Evolutionary conservation across 2,888 invertebrate genomes (phyloP).

Genomic region (Chromoteleia sp.): DNA sequence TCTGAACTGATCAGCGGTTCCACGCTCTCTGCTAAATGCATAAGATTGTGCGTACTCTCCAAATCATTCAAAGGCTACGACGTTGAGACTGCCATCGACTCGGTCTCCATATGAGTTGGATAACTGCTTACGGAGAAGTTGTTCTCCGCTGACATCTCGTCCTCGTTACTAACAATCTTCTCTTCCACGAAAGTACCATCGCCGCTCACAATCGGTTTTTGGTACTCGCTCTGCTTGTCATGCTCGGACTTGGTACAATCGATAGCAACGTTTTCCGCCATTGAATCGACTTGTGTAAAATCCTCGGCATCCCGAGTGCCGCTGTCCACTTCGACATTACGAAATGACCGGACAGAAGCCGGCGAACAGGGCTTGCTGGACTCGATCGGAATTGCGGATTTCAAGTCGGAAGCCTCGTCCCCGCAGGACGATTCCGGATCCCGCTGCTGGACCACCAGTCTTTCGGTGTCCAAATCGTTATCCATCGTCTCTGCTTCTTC

Average conservation of each 20-base stretch:
- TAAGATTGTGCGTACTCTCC: slow-evolving; percentile 74
- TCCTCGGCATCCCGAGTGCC: slow-evolving; percentile 76
- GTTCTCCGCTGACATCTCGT: slow-evolving; percentile 32
- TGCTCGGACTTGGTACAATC: slow-evolving; percentile 75
- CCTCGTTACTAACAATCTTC: slow-evolving; percentile 19
- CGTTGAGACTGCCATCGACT: slow-evolving; percentile 40
- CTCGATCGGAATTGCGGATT: slow-evolving; percentile 65
- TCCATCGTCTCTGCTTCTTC: slow-evolving; percentile 81
- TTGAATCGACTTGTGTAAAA: slow-evolving; percentile 70
- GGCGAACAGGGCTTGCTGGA: slow-evolving; percentile 83
- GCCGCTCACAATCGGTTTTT: slow-evolving; percentile 24
- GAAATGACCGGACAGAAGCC: slow-evolving; percentile 77
- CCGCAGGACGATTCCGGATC: not conserved
- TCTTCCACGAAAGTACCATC: slow-evolving; percentile 4
- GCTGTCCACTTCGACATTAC: slow-evolving; percentile 77
- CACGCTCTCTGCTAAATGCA: slow-evolving; percentile 75
- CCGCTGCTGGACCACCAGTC: not conserved
- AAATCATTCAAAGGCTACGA: slow-evolving; percentile 65
- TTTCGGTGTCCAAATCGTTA: slow-evolving; percentile 67
- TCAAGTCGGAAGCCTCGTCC: not conserved
- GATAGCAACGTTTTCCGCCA: slow-evolving; percentile 76
- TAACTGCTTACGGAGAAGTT: slow-evolving; percentile 38
- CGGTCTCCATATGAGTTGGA: slow-evolving; percentile 47
- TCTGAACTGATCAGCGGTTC: slow-evolving; percentile 80
- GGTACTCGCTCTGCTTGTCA: slow-evolving; percentile 51